Percentiles rank a stretch among this genome's conserved stretches.
These are phyloP conservation scores for Tridacna crocea DNA, from an alignment of 2,888 invertebrate species.

Conservation along the genomic window DNA sequence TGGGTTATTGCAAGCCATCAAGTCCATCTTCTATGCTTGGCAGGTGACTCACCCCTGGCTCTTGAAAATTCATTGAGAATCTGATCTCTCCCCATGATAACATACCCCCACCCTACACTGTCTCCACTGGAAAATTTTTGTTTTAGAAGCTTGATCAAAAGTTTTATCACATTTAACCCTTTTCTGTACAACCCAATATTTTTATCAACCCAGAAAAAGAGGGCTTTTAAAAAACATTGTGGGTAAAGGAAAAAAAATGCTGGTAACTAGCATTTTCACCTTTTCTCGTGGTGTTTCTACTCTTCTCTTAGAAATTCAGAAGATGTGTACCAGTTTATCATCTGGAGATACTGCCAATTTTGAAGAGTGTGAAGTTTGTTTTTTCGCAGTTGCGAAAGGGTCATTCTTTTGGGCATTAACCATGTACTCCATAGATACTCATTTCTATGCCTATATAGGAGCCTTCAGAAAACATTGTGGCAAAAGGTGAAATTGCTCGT, in stretches of 20 bases:
- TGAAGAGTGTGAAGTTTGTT: too few species aligned
- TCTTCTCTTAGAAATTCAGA: not conserved
- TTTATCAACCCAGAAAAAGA: too few species aligned
- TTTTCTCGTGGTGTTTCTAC: not conserved
- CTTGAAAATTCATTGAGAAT: not conserved
- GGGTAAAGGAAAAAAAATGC: not conserved
- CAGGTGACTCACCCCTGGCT: not conserved
- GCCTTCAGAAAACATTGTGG: too few species aligned
- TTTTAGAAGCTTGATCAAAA: too few species aligned
- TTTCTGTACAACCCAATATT: too few species aligned
- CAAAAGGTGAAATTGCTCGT: too few species aligned
- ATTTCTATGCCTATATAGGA: too few species aligned
- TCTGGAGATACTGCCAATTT: too few species aligned
- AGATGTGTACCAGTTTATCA: not conserved
- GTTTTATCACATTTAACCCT: too few species aligned
- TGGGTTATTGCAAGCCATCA: not conserved
- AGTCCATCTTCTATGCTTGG: conserved; percentile 5
- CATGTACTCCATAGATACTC: too few species aligned
- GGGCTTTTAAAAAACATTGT: not conserved
- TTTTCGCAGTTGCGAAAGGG: not conserved
- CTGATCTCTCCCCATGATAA: not conserved
- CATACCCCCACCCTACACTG: not conserved
- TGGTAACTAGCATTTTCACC: not conserved
- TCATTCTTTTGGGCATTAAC: not conserved
- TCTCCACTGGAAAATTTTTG: too few species aligned